Conservation (phyloP, 2,888 invertebrate genomes). For the Orchestes rusci region DNA sequence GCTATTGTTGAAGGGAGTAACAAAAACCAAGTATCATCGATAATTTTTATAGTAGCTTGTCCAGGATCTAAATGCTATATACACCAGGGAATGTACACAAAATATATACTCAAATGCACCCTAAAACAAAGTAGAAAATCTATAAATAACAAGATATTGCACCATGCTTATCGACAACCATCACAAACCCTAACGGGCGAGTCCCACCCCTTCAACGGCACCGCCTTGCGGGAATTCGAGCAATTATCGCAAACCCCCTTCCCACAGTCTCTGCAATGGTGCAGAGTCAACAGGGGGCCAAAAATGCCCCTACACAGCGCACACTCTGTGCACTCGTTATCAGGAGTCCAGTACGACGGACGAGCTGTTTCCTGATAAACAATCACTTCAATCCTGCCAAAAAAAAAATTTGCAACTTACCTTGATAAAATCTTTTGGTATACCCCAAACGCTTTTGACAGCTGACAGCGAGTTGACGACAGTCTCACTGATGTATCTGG, state of each 20-base stretch:
- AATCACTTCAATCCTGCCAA: too few species aligned
- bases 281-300: slow-evolving; percentile 47
- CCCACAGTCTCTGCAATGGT: slow-evolving; percentile 68
- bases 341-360: slow-evolving; percentile 75
- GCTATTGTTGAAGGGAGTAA: too few species aligned
- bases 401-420: slow-evolving; percentile 32
- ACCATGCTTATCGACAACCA: slow-evolving; percentile 48
- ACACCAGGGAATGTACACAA: too few species aligned
- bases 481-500: slow-evolving; percentile 61
- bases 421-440: slow-evolving; percentile 71
- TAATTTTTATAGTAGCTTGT: too few species aligned
- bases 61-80: too few species aligned
- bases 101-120: too few species aligned
- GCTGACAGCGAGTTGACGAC: slow-evolving; percentile 64
- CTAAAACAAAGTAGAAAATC: too few species aligned
- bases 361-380: slow-evolving; percentile 55
- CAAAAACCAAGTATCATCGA: too few species aligned
- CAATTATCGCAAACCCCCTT: slow-evolving; percentile 60
- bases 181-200: slow-evolving; percentile 70
- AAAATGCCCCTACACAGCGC: slow-evolving; percentile 58
- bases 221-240: slow-evolving; percentile 54
- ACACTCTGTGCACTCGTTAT: slow-evolving; percentile 60
- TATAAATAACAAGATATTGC: too few species aligned
- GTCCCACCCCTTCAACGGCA: slow-evolving; percentile 67
- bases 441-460: slow-evolving; percentile 63